A percentile compares a stretch with the other conserved stretches of the same genome.
phyloP scores from a whole-genome alignment of 2,113 vertebrate genomes.

The Coracopsis vasa region DNA sequence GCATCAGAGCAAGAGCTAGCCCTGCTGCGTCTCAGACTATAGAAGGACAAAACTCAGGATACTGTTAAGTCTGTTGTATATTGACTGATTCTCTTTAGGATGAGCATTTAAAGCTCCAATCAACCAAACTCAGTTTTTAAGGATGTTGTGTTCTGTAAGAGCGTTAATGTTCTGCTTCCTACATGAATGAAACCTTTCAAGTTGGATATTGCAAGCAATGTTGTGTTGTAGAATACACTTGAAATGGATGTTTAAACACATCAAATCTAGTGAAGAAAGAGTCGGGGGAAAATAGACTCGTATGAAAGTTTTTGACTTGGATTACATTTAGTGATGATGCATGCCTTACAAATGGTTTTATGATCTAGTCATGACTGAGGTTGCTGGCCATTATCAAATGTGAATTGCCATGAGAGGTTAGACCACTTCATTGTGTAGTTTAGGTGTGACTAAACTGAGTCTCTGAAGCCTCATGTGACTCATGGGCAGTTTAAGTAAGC shows the following conservation, averaged over 20 bases:
- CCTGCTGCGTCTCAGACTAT: not conserved
- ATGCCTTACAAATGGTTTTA: not conserved
- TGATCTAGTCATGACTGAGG: not conserved
- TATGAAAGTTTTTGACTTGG: not conserved
- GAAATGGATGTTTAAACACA: not conserved
- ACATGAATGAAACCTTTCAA: not conserved
- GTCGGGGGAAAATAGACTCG: not conserved
- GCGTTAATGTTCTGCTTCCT: not conserved
- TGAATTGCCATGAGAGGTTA: not conserved
- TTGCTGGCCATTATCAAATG: not conserved
- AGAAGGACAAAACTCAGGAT: not conserved
- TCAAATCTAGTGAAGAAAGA: not conserved
- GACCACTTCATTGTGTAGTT: not conserved
- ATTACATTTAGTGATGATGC: not conserved
- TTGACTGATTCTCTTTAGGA: not conserved
- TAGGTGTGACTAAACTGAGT: not conserved
- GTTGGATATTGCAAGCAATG: not conserved
- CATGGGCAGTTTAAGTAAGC: not conserved
- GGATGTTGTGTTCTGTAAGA: not conserved
- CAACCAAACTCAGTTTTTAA: not conserved
- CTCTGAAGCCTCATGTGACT: not conserved
- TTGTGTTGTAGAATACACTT: not conserved
- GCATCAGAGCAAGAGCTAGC: not conserved
- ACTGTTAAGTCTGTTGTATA: not conserved
- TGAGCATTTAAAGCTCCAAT: not conserved